A percentile compares a stretch with the other conserved stretches of the same genome.
phyloP scores from a whole-genome alignment of 2,797 vertebrate genomes.

The Sandelia bainsii region DNA sequence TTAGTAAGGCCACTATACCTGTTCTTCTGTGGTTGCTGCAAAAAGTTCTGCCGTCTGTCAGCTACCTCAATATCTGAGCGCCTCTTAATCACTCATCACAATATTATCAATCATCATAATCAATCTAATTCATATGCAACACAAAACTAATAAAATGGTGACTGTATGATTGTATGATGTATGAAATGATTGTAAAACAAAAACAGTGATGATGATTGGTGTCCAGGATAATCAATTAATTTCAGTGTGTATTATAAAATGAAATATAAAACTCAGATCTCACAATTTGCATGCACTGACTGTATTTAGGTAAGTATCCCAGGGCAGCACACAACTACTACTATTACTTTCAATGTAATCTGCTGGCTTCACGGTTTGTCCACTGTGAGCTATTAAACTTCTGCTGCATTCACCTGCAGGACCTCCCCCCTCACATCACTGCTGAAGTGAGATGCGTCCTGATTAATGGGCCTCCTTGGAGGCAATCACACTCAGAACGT shows the following conservation, averaged over 20 bases:
- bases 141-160: slow-evolving; percentile 4
- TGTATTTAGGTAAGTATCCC: slow-evolving; percentile 14
- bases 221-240: neutral
- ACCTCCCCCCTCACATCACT: slow-evolving; percentile 57
- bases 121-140: slow-evolving; percentile 20
- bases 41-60: neutral
- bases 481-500: slow-evolving; percentile 67
- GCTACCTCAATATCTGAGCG: neutral
- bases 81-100: slow-evolving; percentile 26
- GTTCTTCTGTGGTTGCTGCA: too few relatives aligned
- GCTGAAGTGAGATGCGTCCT: slow-evolving; percentile 68
- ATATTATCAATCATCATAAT: slow-evolving; percentile 37
- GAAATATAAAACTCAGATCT: slow-evolving; percentile 26
- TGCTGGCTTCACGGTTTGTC: slow-evolving; percentile 61
- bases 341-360: slow-evolving; percentile 48
- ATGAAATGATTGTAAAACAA: neutral
- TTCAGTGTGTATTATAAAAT: neutral
- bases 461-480: slow-evolving; percentile 76
- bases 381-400: slow-evolving; percentile 67
- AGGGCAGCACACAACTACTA: slow-evolving; percentile 25
- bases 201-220: neutral
- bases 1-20: too few relatives aligned
- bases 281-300: neutral
- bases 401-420: slow-evolving; percentile 62
- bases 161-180: too few relatives aligned